Percentiles rank a stretch among this genome's conserved stretches.
These are phyloP conservation scores for Axea sp. DNA, from an alignment of 2,888 invertebrate species.

Conservation along the genomic window DNA sequence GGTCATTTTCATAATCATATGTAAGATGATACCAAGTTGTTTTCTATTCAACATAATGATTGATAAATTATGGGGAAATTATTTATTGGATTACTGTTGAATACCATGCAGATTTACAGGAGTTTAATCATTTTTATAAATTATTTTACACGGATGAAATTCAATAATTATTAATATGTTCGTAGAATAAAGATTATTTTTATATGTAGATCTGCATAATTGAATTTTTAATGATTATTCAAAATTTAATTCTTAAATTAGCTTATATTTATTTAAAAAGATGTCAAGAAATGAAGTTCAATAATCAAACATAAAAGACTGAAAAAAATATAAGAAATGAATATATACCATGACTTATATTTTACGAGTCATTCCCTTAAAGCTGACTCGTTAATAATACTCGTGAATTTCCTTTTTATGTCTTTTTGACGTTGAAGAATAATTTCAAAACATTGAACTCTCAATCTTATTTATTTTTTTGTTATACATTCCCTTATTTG, in stretches of 20 bases:
- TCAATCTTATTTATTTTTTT: constrained; percentile 18
- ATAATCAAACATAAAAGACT: no score
- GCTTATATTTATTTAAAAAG: no score
- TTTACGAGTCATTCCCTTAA: background rate
- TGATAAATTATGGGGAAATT: constrained; percentile 34
- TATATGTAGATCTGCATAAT: no score
- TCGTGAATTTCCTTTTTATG: constrained; percentile 6
- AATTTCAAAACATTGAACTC: constrained; percentile 7
- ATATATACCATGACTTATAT: background rate
- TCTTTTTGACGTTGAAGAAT: constrained; percentile 9
- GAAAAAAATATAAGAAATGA: background rate
- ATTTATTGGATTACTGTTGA: constrained; percentile 17
- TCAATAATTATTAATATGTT: no score
- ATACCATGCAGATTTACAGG: background rate
- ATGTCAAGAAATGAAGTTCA: no score
- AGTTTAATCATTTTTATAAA: no score
- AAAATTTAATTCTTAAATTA: no score
- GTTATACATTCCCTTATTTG: background rate
- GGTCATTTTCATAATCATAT: constrained; percentile 60
- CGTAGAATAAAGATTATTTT: no score
- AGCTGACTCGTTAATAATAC: constrained; percentile 22
- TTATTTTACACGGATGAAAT: no score
- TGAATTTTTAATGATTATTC: no score
- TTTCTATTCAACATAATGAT: constrained; percentile 27
- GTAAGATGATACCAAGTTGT: constrained; percentile 17